phyloP scores from a whole-genome alignment of 2,113 vertebrate species.

The Lonchura striata region DNA sequence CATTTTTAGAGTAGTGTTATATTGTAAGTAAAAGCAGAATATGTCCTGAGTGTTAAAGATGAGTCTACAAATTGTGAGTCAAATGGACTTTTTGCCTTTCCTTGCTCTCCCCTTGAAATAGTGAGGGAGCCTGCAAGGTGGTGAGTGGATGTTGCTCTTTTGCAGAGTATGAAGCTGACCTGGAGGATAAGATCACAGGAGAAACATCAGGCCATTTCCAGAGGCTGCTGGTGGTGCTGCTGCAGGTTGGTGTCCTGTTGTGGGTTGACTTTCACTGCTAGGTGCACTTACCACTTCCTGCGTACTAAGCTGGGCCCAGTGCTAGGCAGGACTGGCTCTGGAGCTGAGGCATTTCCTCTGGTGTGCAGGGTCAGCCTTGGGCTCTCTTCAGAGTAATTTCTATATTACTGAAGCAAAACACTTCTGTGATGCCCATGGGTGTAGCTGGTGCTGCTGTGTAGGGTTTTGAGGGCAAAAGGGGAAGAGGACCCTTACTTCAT shows the following conservation, averaged over 20 bases:
- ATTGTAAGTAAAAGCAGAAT: not conserved
- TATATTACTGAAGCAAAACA: not conserved
- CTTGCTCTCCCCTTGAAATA: not conserved
- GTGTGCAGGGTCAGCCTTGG: not conserved
- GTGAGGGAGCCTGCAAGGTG: not conserved
- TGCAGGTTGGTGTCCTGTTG: constrained; percentile 80
- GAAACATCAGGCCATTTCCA: constrained; percentile 92
- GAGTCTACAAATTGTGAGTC: not conserved
- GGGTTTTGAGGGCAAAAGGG: not conserved
- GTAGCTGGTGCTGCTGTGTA: rapidly evolving
- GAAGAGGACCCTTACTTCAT: not conserved
- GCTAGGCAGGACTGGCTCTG: not conserved
- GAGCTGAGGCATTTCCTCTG: not conserved
- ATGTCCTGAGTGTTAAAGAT: not conserved
- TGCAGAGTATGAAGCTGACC: constrained; percentile 83
- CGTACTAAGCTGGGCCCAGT: not conserved
- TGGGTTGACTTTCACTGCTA: not conserved
- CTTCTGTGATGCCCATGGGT: not conserved
- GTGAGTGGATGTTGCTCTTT: not conserved
- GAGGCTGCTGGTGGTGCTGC: constrained; percentile 88
- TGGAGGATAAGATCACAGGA: constrained; percentile 88
- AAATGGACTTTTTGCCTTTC: not conserved
- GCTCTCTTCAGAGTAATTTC: not conserved
- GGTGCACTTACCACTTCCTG: rapidly evolving
- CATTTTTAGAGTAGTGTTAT: not conserved